phyloP scores from a whole-genome alignment of 35 echinoderm and acorn worm genomes.

The Heliocidaris erythrogramma region DNA sequence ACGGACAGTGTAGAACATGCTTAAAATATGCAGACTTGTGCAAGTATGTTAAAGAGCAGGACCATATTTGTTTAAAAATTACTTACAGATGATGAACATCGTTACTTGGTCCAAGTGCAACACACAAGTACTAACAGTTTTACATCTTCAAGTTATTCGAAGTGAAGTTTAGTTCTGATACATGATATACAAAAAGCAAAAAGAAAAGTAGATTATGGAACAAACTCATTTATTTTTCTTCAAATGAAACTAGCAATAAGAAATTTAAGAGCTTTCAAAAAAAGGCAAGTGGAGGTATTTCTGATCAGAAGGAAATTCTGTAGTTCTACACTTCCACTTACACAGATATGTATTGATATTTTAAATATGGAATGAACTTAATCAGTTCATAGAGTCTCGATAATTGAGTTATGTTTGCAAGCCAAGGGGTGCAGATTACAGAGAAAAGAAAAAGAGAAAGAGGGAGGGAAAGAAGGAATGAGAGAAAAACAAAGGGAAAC shows the following conservation, averaged over 20 bases:
- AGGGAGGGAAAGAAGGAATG: background rate
- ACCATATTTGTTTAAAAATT: no score
- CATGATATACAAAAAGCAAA: background rate
- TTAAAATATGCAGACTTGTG: background rate
- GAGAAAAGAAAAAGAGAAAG: background rate
- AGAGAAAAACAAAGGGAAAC: background rate
- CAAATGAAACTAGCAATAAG: background rate
- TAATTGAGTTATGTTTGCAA: no score
- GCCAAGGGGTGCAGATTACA: no score
- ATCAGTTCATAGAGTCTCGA: no score
- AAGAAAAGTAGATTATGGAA: background rate
- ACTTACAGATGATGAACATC: background rate
- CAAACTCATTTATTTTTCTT: background rate
- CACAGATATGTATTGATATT: no score
- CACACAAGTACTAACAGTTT: background rate
- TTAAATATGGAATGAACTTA: no score
- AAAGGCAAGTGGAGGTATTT: no score
- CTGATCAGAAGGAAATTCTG: no score
- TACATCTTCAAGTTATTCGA: background rate
- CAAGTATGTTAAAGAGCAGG: background rate
- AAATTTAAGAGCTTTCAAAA: no score
- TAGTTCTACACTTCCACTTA: no score
- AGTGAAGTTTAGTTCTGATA: background rate
- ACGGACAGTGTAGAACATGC: background rate
- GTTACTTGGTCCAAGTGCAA: background rate